Base-by-base conservation (phyloP, 2,113 vertebrate genomes). In the Oryzias curvinotus region DNA sequence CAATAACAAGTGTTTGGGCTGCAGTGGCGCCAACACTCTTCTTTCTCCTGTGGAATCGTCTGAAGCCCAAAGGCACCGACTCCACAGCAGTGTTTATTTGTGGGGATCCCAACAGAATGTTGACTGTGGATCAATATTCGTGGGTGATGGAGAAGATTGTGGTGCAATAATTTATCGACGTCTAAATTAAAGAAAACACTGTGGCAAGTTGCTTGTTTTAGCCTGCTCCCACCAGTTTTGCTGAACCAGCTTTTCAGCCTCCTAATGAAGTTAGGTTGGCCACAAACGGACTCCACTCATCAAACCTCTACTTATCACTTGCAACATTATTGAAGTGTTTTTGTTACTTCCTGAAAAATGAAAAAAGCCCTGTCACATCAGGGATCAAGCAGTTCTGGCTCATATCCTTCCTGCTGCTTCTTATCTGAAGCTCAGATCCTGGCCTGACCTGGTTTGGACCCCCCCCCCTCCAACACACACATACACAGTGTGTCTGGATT, bases 301-400 rank as follows among this genome's bases (percentile, higher is more conserved):
- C 10, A 52, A 49, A 59, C 14, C 44, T 49, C 36, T 44, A 49
- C 54, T 47, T 10, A 15, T 19, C 57, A 26, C 83, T 87, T 88
- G 77, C 79, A 89, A 91, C 88, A 86, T 86, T 80, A 78, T 85
- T 88, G 75, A 90, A 87, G 83, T 88, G 89, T 88, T 90, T 87
- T 81, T 85, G 77, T 83, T 75, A 72, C 82, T 85, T 85, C 67
- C 68, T 85, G 76, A 83, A 87, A 92, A 82, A 87, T 88, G 88
- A 91, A 88, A 85, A 69, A 85, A 71, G 48, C 78, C 87, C 81
- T 87, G 88, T 89, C 87, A 75, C 59, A 41, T 87, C 57, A 17
- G 81, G 68, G 75, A 80, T 71, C 54, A 18, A 6, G 5, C 76
- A 65, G 78, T 52, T 82, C 85, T 86, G 77, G 80, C 67, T 84